Base-by-base conservation (phyloP, 2,888 invertebrate species). In the Nymphalis c-album region DNA sequence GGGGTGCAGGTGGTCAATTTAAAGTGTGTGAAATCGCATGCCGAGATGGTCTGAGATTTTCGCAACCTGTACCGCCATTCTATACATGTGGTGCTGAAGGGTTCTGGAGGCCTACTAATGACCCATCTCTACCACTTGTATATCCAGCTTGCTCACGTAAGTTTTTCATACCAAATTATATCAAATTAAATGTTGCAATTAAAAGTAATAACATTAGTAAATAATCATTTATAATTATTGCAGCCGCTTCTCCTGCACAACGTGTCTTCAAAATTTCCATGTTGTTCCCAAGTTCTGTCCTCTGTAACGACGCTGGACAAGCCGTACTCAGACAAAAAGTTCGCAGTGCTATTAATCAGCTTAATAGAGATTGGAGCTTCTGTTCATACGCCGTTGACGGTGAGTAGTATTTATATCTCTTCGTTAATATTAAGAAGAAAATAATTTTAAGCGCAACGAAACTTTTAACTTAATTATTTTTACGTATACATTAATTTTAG, bases 1-100 rank as follows among this genome's bases (percentile, higher is more conserved):
- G 98, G 98, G 98, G 98, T 59, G 98, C 98, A 2, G 98, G 98
- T 64, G 97, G 98, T 53, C 97, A 98, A 81, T 98, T 98, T 88
- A 98, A 98, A 90, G 97, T 98, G 1, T 99, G 98, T 85, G 97
- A 98, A 87, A 98, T 98, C 70, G 94, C 95, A 60, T 98, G 98
- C 79, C 96, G 97, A 75, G 88, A 94, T 67, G 97, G 97, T n/a
- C 91, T 97, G 7, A 93, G 96, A 75, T 99, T 99, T 93, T 98
- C 98, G 0, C 96, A 97, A 82, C 95, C 95, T 67, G 97, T 98
- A n/a, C 98, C 99, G 1, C 96, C 97, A 75, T 99, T 99, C 93
- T 99, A 98, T 85, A 98, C 98, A 1, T 99, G 99, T 82, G 98
- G 98, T n/a, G 97, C 97, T 64, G 98, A 99, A 94, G 99, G 99